Evolutionary conservation across 2,113 vertebrate species (phyloP).

Genomic region (Dipodomys stephensi): DNA sequence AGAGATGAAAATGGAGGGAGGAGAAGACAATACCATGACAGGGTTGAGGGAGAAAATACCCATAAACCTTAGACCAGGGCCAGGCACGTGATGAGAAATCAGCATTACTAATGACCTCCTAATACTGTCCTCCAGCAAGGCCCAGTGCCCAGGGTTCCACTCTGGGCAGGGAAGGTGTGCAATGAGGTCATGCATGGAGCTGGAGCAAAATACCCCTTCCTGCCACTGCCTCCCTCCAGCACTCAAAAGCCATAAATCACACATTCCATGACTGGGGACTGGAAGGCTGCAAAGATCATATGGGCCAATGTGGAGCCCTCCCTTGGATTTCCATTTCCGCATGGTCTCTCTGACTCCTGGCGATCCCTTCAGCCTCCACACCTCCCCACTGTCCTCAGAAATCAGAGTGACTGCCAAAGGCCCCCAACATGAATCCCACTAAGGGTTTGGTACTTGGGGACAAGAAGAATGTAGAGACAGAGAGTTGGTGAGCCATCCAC

Average conservation of each 20-base stretch:
- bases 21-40: neutral
- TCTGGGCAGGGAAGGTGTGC: neutral
- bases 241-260: fast-evolving
- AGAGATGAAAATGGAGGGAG: neutral
- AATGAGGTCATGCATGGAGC: neutral
- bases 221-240: too few species aligned
- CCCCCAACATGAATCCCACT: neutral
- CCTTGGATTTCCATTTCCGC: neutral
- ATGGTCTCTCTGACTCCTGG: fast-evolving
- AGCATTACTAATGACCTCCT: fast-evolving
- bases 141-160: fast-evolving
- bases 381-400: neutral
- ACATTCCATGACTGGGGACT: fast-evolving
- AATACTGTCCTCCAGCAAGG: neutral
- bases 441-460: neutral
- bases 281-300: neutral
- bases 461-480: neutral
- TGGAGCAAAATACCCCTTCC: neutral
- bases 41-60: neutral
- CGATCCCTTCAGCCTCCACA: neutral
- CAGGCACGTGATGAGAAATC: neutral
- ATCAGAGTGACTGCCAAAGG: neutral
- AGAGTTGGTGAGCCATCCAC: too few species aligned
- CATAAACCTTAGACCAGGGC: neutral
- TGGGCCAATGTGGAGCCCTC: neutral